phyloP scores from a whole-genome alignment of 1,140 invertebrate genomes.

The Diuraphis noxia region DNA sequence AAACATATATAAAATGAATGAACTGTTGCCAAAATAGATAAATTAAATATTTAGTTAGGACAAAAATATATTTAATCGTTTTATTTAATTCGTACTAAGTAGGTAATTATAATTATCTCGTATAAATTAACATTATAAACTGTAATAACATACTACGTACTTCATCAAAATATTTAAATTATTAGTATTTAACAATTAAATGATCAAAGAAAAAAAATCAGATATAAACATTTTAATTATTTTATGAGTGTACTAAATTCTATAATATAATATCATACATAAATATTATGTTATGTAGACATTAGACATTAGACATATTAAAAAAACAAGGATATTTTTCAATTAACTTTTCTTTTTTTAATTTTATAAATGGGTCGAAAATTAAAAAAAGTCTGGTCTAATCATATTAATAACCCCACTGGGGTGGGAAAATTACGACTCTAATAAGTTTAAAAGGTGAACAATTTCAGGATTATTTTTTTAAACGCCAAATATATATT shows the following conservation, averaged over 20 bases:
- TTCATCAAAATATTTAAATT: background rate
- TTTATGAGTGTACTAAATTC: background rate
- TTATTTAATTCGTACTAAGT: background rate
- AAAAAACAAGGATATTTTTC: background rate
- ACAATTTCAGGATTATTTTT: background rate
- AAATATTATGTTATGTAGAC: background rate
- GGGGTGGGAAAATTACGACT: background rate
- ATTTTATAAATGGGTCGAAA: conserved; percentile 23
- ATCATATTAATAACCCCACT: background rate
- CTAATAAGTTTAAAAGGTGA: background rate
- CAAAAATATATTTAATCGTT: background rate
- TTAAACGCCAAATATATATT: background rate
- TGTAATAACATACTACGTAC: too few relatives aligned
- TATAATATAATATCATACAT: background rate
- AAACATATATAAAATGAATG: background rate
- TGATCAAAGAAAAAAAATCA: background rate
- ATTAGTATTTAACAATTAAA: background rate
- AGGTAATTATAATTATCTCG: background rate
- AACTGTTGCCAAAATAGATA: background rate
- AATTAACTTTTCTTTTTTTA: conserved; percentile 7
- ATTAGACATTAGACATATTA: too few relatives aligned
- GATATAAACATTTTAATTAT: background rate
- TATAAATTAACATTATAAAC: background rate
- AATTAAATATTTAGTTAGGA: background rate
- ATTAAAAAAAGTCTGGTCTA: background rate